Conservation (phyloP, 1,140 invertebrate genomes). For the Nephotettix cincticeps region DNA sequence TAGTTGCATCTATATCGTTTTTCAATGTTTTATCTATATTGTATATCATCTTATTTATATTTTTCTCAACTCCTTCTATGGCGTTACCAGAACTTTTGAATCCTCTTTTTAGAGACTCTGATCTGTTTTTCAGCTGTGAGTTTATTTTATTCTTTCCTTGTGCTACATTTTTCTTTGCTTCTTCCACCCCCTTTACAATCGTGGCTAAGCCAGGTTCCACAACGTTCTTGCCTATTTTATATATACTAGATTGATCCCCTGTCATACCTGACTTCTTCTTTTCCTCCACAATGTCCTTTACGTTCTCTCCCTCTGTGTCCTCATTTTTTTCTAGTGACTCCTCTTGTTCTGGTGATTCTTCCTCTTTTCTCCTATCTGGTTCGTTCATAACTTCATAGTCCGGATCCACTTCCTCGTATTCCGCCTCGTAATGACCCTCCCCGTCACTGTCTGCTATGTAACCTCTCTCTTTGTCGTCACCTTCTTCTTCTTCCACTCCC, state of each 20-base stretch:
- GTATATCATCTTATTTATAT: slow-evolving; percentile 10
- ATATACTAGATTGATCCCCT: too few relatives aligned
- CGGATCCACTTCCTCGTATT: slow-evolving; percentile 1
- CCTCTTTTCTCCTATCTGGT: neutral
- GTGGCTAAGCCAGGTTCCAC: too few relatives aligned
- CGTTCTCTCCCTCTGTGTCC: too few relatives aligned
- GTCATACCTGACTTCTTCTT: too few relatives aligned
- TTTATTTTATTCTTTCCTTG: neutral
- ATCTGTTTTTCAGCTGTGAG: neutral
- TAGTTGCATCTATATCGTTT: neutral
- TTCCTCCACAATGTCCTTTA: too few relatives aligned
- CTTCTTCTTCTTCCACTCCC: slow-evolving; percentile 42
- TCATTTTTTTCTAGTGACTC: neutral
- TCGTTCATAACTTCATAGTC: neutral
- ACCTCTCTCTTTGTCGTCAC: slow-evolving; percentile 45
- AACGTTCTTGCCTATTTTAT: too few relatives aligned
- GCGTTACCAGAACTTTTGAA: neutral
- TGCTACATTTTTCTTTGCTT: neutral
- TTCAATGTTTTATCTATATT: slow-evolving; percentile 15
- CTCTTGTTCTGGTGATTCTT: neutral
- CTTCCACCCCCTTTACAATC: too few relatives aligned
- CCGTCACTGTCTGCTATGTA: slow-evolving; percentile 29
- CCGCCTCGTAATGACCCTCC: slow-evolving; percentile 17
- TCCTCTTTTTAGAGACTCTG: neutral
- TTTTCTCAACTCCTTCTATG: neutral